Evolutionary conservation across 2,113 vertebrate genomes (phyloP), one percentile per base, ranked within the genome.

Genomic region (Monopterus albus): DNA sequence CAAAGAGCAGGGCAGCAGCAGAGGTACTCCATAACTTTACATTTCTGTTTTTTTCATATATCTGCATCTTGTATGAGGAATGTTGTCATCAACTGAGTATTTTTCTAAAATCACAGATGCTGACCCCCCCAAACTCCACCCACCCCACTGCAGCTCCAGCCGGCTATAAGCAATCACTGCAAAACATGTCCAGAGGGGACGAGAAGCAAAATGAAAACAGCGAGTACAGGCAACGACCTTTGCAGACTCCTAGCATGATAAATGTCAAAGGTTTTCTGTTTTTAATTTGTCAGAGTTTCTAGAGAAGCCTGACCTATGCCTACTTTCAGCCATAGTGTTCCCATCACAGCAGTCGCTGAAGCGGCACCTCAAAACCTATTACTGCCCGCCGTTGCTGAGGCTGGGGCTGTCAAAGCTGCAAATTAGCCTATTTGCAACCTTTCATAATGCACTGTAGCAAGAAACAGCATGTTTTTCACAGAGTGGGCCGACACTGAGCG

Each of bases 221-320:
- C 81, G 39, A 83, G 76, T 70, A 79, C 75, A 83, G 76, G 50
- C 79, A 72, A 78, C 88, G 90, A 90, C 89, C 89, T 91, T 91
- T 91, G 82, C 82, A 82, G 83, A 72, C 81, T 87, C 82, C 67
- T 62, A 80, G 75, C 80, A 86, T 88, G 89, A 91, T 89, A 89
- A 91, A 91, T 91, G 90, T 88, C 90, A 91, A 88, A 91, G 88
- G 89, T 87, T 89, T 86, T 81, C 86, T 84, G 79, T 88, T 91
- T 87, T 88, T 90, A 88, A 91, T 91, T 91, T 91, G 89, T 91
- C 90, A 85, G 85, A 87, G 81, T 91, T 91, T 89, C 83, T 70
- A 71, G 87, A 87, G 85, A 87, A 84, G 84, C 78, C 88, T 88
- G 88, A 89, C 90, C 89, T 89, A 87, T 87, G 82, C 67, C 86